phyloP scores from a whole-genome alignment of 2,113 vertebrate genomes.

The Odocoileus virginianus region DNA sequence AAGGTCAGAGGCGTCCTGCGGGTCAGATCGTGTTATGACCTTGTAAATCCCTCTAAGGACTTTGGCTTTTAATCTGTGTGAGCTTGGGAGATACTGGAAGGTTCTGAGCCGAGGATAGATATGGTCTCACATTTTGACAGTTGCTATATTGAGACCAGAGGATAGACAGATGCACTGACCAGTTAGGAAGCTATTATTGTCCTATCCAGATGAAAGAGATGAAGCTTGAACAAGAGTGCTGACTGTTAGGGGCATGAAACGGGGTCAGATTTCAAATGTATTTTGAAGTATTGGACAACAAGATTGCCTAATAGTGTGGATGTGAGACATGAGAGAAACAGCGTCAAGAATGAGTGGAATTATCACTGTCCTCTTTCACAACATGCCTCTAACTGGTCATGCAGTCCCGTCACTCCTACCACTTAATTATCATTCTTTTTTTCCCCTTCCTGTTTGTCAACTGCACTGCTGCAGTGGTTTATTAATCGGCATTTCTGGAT shows the following conservation, averaged over 20 bases:
- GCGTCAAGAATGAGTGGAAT: background rate
- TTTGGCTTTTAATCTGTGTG: background rate
- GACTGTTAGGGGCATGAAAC: background rate
- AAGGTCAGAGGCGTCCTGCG: background rate
- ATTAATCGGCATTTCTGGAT: background rate
- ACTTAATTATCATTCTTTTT: background rate
- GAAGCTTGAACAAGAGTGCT: background rate
- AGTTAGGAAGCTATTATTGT: background rate
- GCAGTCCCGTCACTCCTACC: background rate
- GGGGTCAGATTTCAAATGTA: background rate
- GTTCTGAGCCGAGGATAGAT: background rate
- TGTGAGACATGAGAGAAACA: background rate
- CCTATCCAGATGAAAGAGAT: background rate
- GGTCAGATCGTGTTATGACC: fast-evolving
- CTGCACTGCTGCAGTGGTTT: background rate
- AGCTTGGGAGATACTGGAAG: background rate
- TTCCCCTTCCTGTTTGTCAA: background rate
- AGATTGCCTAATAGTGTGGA: background rate
- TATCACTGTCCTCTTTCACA: background rate
- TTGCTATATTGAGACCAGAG: background rate
- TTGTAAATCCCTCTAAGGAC: background rate
- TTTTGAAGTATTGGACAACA: background rate
- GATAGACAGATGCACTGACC: background rate
- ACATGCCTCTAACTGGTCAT: background rate
- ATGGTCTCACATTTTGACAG: background rate